phyloP scores from a whole-genome alignment of 2,113 vertebrate species.

The Lota lota region DNA sequence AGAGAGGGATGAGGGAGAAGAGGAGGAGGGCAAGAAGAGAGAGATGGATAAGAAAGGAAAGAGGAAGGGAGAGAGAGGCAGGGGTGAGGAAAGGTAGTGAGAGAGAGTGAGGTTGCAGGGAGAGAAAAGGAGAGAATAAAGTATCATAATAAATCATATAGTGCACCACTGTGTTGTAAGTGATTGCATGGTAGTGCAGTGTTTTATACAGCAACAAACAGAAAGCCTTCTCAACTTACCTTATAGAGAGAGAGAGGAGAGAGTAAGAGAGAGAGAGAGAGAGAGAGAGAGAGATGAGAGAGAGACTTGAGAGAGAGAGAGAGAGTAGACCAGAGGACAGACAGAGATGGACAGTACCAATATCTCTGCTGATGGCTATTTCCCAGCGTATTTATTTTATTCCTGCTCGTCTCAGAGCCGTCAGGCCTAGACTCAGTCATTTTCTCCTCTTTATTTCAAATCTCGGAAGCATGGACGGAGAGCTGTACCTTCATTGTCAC shows the following conservation, averaged over 20 bases:
- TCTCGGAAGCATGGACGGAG: constrained; percentile 85
- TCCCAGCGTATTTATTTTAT: constrained; percentile 44
- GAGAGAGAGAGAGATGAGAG: not conserved
- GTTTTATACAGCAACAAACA: too few species aligned
- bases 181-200: too few species aligned
- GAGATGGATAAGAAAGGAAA: not conserved
- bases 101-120: not conserved
- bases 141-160: too few species aligned
- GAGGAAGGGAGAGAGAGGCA: not conserved
- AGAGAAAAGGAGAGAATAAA: not conserved
- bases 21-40: too few species aligned
- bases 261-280: too few species aligned
- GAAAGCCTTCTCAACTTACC: too few species aligned
- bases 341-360: constrained; percentile 42
- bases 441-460: too few species aligned
- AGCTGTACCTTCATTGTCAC: constrained; percentile 99
- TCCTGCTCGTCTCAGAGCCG: not conserved
- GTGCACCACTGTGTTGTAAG: too few species aligned
- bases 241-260: too few species aligned
- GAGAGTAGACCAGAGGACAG: constrained; percentile 29
- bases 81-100: too few species aligned
- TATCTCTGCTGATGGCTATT: constrained; percentile 58
- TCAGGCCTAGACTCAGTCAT: too few species aligned
- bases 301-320: constrained; percentile 32
- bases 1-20: too few species aligned